phyloP scores from a whole-genome alignment of 1,140 invertebrate species.

The Drosophila watanabei region DNA sequence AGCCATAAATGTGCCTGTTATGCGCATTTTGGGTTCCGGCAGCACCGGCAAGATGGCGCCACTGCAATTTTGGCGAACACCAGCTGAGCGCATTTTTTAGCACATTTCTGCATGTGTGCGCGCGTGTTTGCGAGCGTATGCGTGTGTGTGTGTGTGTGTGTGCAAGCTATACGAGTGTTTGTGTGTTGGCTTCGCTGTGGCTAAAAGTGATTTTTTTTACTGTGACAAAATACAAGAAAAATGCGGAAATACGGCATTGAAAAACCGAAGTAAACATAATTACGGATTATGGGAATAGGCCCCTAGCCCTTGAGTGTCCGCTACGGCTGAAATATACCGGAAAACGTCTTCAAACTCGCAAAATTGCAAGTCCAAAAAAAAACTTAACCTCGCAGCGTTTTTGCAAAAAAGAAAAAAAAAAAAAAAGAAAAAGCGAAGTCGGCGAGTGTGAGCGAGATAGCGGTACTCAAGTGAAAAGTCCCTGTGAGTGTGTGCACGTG shows the following conservation, averaged over 20 bases:
- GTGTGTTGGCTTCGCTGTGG: slow-evolving; percentile 28
- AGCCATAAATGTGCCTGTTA: slow-evolving; percentile 11
- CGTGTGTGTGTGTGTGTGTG: neutral
- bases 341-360: slow-evolving; percentile 44
- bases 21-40: slow-evolving; percentile 1
- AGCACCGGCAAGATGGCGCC: slow-evolving; percentile 3
- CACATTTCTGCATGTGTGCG: slow-evolving; percentile 50
- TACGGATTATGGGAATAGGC: slow-evolving; percentile 25
- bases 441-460: slow-evolving; percentile 47
- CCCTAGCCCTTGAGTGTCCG: slow-evolving; percentile 20
- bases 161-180: slow-evolving; percentile 15
- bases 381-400: slow-evolving; percentile 79
- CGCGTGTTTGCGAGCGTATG: slow-evolving; percentile 1
- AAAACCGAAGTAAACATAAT: slow-evolving; percentile 43
- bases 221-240: slow-evolving; percentile 70
- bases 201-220: slow-evolving; percentile 67
- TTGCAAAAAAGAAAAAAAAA: slow-evolving; percentile 58
- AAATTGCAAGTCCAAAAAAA: slow-evolving; percentile 58
- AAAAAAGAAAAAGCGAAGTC: slow-evolving; percentile 44
- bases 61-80: slow-evolving; percentile 3
- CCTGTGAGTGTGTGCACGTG: slow-evolving; percentile 37
- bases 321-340: slow-evolving; percentile 13
- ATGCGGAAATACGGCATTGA: slow-evolving; percentile 30
- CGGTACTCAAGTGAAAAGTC: slow-evolving; percentile 58
- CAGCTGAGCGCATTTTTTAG: slow-evolving; percentile 70